Evolutionary conservation across 2,113 vertebrate genomes (phyloP).

Genomic region (Notarius lentiginosus): DNA sequence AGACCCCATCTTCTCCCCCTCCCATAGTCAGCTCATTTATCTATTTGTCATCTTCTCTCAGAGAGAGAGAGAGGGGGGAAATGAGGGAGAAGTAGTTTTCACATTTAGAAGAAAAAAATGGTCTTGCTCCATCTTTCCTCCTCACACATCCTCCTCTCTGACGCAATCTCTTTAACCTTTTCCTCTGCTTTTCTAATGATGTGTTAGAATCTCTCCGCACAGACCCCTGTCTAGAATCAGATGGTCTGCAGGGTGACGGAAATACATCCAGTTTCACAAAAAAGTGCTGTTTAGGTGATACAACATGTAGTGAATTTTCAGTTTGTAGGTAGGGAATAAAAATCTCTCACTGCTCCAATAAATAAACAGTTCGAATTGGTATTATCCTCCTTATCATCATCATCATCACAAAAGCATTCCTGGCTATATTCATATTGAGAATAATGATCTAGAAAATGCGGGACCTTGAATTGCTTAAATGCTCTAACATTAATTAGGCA

Average conservation of each 20-base stretch:
- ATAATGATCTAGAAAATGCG: not conserved
- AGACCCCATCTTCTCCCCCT: conserved; percentile 13
- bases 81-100: not conserved
- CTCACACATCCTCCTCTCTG: conserved; percentile 1
- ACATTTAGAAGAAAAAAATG: not conserved
- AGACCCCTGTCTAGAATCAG: not conserved
- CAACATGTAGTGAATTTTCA: not conserved
- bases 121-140: conserved; percentile 5
- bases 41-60: conserved; percentile 14
- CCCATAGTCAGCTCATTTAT: conserved; percentile 32
- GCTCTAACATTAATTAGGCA: too few relatives aligned
- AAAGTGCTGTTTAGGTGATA: not conserved
- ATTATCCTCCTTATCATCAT: too few relatives aligned
- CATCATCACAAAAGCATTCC: not conserved
- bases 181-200: not conserved
- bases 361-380: not conserved
- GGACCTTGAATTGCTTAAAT: not conserved
- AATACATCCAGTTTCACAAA: not conserved
- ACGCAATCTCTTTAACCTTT: conserved; percentile 24
- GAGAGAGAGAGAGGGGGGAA: not conserved
- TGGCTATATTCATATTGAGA: not conserved
- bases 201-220: not conserved
- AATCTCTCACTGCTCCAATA: not conserved
- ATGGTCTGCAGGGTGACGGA: not conserved
- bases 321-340: not conserved